Evolutionary conservation across 2,113 vertebrate genomes (phyloP).

Genomic region (Rostratula benghalensis): DNA sequence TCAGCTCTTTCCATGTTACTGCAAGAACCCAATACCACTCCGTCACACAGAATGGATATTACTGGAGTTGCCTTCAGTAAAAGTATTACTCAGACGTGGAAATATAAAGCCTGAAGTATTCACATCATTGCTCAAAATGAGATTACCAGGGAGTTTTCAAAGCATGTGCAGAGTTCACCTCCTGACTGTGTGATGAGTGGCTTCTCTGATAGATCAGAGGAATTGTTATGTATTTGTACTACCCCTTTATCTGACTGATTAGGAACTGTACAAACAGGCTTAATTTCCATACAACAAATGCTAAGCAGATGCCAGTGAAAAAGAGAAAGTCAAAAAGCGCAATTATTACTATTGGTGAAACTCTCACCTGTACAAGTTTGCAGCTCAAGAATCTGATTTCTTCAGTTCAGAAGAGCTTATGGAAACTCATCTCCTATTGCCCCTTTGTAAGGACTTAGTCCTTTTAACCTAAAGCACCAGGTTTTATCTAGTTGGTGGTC

Average conservation of each 20-base stretch:
- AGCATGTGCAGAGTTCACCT: background rate
- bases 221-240: background rate
- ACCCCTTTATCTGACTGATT: background rate
- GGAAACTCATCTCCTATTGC: background rate
- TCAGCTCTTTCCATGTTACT: background rate
- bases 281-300: background rate
- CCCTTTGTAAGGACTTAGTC: background rate
- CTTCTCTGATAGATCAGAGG: background rate
- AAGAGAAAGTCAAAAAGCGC: background rate
- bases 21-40: background rate
- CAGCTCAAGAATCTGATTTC: background rate
- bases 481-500: background rate
- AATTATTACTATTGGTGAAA: background rate
- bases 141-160: background rate
- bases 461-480: background rate
- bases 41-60: background rate
- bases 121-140: background rate
- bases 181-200: background rate
- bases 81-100: background rate
- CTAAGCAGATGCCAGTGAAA: background rate
- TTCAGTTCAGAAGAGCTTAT: background rate
- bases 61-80: background rate
- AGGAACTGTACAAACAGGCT: background rate
- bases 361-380: background rate
- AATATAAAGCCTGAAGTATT: background rate